A percentile compares a stretch with the other conserved stretches of the same genome.
Evolutionary conservation across 64 coral and sea anemone genomes (phyloP).

Genomic region (Stylophora pistillata): DNA sequence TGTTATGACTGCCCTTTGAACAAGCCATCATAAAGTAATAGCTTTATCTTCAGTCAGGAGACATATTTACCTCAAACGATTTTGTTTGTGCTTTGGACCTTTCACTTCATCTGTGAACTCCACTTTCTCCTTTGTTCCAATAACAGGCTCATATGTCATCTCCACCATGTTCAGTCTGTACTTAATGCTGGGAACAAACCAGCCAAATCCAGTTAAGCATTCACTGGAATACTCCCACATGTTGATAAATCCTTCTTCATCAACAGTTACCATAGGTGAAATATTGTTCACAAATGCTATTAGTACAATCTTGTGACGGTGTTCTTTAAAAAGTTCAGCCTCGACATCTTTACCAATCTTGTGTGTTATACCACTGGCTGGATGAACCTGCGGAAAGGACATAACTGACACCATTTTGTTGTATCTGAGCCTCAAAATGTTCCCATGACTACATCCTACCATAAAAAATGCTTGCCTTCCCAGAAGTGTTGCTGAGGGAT

Average conservation of each 20-base stretch:
- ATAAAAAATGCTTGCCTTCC: conserved; percentile 65
- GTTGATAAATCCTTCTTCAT: conserved; percentile 72
- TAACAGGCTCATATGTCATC: conserved; percentile 66
- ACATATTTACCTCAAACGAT: background rate
- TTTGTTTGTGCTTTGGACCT: conserved; percentile 41
- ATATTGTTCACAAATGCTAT: conserved; percentile 79
- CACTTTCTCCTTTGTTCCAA: conserved; percentile 48
- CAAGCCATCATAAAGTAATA: background rate
- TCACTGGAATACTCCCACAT: conserved; percentile 76
- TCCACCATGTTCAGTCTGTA: conserved; percentile 78
- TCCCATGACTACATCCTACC: conserved; percentile 73
- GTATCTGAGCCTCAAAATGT: conserved; percentile 74
- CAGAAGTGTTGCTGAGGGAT: conserved; percentile 73
- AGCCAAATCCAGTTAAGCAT: conserved; percentile 77
- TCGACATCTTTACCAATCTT: conserved; percentile 70
- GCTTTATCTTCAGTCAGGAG: background rate
- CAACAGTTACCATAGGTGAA: conserved; percentile 76
- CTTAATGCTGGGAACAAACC: conserved; percentile 75
- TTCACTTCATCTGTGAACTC: conserved; percentile 82
- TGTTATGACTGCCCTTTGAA: too few species aligned
- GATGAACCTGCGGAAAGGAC: background rate
- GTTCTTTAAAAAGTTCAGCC: conserved; percentile 87
- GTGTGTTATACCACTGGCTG: conserved; percentile 23
- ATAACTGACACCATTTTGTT: background rate
- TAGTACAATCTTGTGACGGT: conserved; percentile 63